Evolutionary conservation across 1,140 invertebrate genomes (phyloP).

Genomic region (Anoplolepis gracilipes): DNA sequence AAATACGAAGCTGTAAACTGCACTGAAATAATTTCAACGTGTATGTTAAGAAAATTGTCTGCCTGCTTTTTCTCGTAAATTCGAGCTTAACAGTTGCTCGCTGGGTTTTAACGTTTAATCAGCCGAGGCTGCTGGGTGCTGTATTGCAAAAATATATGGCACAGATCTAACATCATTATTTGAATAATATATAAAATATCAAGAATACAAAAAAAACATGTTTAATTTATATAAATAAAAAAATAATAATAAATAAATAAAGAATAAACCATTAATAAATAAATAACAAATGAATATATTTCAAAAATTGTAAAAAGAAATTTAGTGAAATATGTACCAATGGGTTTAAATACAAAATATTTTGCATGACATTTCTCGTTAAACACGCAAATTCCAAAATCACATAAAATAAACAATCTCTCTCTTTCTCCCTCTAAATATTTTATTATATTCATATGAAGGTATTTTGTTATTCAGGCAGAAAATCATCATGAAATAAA

Average conservation of each 20-base stretch:
- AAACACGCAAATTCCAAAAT: not conserved
- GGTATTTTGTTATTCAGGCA: not conserved
- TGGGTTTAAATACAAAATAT: not conserved
- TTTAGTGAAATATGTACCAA: not conserved
- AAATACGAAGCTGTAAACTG: not conserved
- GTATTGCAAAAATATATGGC: not conserved
- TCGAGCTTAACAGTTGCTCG: conserved; percentile 11
- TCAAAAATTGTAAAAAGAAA: not conserved
- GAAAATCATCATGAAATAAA: not conserved
- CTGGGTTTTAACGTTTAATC: conserved; percentile 3
- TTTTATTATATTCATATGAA: not conserved
- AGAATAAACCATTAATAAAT: not conserved
- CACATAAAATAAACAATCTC: not conserved
- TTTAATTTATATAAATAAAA: not conserved
- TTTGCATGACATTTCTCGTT: not conserved
- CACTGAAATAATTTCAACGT: not conserved
- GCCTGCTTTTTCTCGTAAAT: not conserved
- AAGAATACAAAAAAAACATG: not conserved
- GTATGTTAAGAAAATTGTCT: conserved; percentile 2
- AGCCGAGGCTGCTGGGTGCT: not conserved
- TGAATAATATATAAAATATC: not conserved
- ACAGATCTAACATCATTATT: not conserved
- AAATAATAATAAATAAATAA: not conserved
- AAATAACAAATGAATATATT: too few species aligned
- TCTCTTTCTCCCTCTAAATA: not conserved